A percentile compares a stretch with the other conserved stretches of the same genome.
phyloP scores from a whole-genome alignment of 1,140 invertebrate genomes.

The Sycophaga agraensis region DNA sequence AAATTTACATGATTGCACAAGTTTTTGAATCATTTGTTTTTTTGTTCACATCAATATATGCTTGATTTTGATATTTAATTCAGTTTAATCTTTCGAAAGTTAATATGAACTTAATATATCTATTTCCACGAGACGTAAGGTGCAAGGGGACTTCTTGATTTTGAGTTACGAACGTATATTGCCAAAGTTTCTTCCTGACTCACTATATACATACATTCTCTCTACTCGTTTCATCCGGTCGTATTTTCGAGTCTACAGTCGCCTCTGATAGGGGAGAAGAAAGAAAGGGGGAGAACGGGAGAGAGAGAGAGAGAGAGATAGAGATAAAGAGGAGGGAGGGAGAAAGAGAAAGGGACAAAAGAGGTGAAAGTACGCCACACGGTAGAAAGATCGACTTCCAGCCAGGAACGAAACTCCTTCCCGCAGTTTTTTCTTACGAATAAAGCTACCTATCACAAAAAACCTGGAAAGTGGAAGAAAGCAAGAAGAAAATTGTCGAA shows the following conservation, averaged over 20 bases:
- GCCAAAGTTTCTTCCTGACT: slow-evolving; percentile 16
- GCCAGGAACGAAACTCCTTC: slow-evolving; percentile 15
- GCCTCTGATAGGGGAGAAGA: not conserved
- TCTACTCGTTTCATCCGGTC: not conserved
- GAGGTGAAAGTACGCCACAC: not conserved
- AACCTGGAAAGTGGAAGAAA: not conserved
- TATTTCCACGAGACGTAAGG: not conserved
- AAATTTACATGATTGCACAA: not conserved
- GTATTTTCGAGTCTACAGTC: slow-evolving; percentile 16
- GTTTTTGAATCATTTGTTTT: not conserved
- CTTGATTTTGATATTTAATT: slow-evolving; percentile 13
- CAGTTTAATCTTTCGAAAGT: not conserved
- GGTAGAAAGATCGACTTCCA: slow-evolving; percentile 30
- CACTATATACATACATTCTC: not conserved
- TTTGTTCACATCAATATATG: too few species aligned
- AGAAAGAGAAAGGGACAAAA: too few species aligned
- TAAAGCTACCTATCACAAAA: slow-evolving; percentile 14
- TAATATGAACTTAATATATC: slow-evolving; percentile 9
- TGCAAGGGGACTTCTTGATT: slow-evolving; percentile 16
- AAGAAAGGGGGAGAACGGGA: not conserved
- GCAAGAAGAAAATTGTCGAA: not conserved
- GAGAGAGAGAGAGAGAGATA: slow-evolving; percentile 9
- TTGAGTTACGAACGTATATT: slow-evolving; percentile 25
- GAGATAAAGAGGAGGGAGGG: not conserved
- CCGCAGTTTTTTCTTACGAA: slow-evolving; percentile 21